Conservation (phyloP, 1,140 invertebrate species). For the Drosophila leontia region DNA sequence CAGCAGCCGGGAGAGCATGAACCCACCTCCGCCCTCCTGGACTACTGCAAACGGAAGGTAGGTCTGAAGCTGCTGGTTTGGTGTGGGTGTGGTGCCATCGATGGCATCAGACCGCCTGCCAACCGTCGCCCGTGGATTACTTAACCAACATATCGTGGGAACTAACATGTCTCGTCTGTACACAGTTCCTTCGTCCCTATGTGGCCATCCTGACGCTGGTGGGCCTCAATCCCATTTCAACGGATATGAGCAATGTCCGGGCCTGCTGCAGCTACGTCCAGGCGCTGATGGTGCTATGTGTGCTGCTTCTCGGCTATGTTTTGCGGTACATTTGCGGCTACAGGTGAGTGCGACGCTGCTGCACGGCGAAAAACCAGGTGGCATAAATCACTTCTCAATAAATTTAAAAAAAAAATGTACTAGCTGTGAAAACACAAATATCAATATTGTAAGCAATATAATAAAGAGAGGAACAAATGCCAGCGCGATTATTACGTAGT, state of each 20-base stretch:
- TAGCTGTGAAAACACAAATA: conserved; percentile 3
- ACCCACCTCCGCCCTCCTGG: conserved; percentile 90
- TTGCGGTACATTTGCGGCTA: conserved; percentile 92
- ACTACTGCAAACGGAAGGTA: conserved; percentile 91
- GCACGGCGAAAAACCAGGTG: conserved; percentile 4
- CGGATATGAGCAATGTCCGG: conserved; percentile 87
- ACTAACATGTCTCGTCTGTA: not conserved
- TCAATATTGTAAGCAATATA: not conserved
- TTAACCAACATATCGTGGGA: conserved; percentile 7
- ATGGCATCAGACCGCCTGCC: conserved; percentile 3
- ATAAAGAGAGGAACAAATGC: not conserved
- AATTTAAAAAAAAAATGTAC: not conserved
- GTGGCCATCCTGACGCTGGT: conserved; percentile 90
- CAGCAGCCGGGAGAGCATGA: conserved; percentile 87
- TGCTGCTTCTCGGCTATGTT: conserved; percentile 90
- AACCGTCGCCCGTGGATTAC: conserved; percentile 2
- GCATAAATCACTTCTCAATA: conserved; percentile 7
- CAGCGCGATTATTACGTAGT: conserved; percentile 1
- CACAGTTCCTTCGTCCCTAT: conserved; percentile 90
- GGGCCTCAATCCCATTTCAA: conserved; percentile 89
- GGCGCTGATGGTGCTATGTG: conserved; percentile 88
- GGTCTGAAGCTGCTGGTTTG: conserved; percentile 7
- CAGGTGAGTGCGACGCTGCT: conserved; percentile 85
- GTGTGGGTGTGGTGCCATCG: conserved; percentile 2
- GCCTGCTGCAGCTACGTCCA: conserved; percentile 89